Evolutionary conservation across 2,113 vertebrate genomes (phyloP), one percentile per base, ranked within the genome.

Genomic region (Ceyx melanurus): DNA sequence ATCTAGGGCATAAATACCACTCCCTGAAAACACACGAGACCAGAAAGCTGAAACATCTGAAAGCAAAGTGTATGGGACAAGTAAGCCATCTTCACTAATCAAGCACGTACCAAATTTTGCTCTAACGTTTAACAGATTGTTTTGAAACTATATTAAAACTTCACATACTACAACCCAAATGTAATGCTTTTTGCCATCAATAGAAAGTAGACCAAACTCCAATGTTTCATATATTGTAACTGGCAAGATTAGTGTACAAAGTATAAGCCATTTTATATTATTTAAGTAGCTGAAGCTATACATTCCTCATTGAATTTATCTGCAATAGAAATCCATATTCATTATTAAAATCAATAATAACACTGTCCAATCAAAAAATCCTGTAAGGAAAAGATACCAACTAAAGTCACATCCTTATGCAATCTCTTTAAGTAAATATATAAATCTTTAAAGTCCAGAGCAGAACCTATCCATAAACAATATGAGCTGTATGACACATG

Each of bases 1-100:
- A 4, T 86, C 94, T 4, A 79, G 91, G 11, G 88, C 28, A 4
- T 94, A 97, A 87, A 97, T 96, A 58, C 91, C 88, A 76, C 93
- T 96, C 40, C 90, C 96, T 97, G 33, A 4, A 26, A 54, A 61
- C 14, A 46, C 21, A 3, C 29, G 13, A 82, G 53, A 92, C 9
- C 53, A 86, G 57, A 75, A 89, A 31, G 23, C 20, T 56, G 17
- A 56, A 60, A 60, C 33, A 57, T 57, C 13, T 58, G 71, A 88
- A 73, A 88, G 60, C 6, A 76, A 76, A 82, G 15, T 43, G 23
- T 16, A 50, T 28, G 50, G 29, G 10, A 50, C 29, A 80, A 37
- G 37, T 45, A 67, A 60, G n/a, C 53, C 72, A 15, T 66, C 31
- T 33, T 82, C 28, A 37, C 21, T 54, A 65, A 62, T 45, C 72